These are phyloP conservation scores for Heliconius aoede DNA, from an alignment of 2,888 invertebrate species.

Conservation along the genomic window DNA sequence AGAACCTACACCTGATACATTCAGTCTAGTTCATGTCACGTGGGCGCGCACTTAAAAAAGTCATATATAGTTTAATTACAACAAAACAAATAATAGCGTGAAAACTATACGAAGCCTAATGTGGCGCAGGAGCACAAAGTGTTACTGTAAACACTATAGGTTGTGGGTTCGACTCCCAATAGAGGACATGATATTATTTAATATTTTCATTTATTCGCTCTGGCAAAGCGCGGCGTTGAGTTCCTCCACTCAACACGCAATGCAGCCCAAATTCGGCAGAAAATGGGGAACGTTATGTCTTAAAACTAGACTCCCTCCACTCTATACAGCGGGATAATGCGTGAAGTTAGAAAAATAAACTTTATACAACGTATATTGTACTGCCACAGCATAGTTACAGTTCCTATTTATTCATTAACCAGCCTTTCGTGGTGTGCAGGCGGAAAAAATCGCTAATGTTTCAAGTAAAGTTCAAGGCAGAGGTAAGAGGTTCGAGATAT, in stretches of 20 bases:
- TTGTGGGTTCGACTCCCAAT: too few species aligned
- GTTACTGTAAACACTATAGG: too few species aligned
- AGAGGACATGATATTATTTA: not conserved
- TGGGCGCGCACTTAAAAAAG: too few species aligned
- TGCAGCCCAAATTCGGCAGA: not conserved
- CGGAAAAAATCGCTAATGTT: slow-evolving; percentile 47
- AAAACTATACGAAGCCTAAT: too few species aligned
- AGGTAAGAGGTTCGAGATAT: slow-evolving; percentile 17
- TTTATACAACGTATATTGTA: not conserved
- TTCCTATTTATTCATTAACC: slow-evolving; percentile 37
- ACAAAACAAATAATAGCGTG: too few species aligned
- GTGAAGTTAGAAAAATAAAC: not conserved
- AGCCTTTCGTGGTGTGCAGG: slow-evolving; percentile 31
- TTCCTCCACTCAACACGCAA: not conserved
- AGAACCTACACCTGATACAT: too few species aligned
- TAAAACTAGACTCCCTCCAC: not conserved
- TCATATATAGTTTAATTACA: too few species aligned
- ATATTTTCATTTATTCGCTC: not conserved
- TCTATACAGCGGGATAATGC: not conserved
- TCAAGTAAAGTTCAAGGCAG: slow-evolving; percentile 42
- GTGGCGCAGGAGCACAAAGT: too few species aligned
- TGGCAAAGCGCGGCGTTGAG: not conserved
- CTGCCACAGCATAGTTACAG: not conserved
- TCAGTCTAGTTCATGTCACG: too few species aligned
- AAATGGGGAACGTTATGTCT: not conserved